Conservation (phyloP, 1,140 invertebrate species). For the Bombus vancouverensis region DNA sequence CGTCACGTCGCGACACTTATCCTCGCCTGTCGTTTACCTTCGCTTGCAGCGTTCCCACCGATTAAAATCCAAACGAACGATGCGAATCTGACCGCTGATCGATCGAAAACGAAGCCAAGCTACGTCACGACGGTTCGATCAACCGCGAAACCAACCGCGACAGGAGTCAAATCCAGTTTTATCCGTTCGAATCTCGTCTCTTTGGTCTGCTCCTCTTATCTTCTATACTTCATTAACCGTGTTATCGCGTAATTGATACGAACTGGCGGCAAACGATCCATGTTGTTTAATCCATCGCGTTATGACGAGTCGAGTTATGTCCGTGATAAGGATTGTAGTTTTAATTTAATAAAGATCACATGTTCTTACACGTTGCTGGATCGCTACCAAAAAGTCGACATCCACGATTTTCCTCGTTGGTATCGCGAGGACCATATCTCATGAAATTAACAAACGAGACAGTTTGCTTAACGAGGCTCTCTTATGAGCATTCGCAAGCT, state of each 20-base stretch:
- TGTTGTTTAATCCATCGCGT: neutral
- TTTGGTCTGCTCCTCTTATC: neutral
- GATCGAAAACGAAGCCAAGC: conserved; percentile 34
- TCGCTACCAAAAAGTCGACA: neutral
- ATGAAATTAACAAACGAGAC: neutral
- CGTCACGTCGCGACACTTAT: conserved; percentile 52
- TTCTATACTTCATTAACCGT: neutral
- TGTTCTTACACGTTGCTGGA: conserved; percentile 1
- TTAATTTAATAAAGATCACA: neutral
- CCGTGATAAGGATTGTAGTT: neutral
- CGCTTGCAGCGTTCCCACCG: neutral
- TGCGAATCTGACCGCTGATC: conserved; percentile 1
- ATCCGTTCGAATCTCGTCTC: neutral
- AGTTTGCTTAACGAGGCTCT: neutral
- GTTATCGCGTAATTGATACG: conserved; percentile 35
- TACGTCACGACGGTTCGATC: conserved; percentile 37
- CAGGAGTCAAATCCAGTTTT: conserved; percentile 1
- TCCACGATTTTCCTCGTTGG: neutral
- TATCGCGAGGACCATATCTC: neutral
- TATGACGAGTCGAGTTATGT: neutral
- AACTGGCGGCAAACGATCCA: neutral
- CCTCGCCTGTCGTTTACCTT: neutral
- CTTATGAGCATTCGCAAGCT: neutral
- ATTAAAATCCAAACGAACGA: conserved; percentile 18
- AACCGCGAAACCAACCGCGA: neutral